These are phyloP conservation scores for Stegodyphus dumicola DNA, from an alignment of 1,140 invertebrate genomes.

Conservation along the genomic window DNA sequence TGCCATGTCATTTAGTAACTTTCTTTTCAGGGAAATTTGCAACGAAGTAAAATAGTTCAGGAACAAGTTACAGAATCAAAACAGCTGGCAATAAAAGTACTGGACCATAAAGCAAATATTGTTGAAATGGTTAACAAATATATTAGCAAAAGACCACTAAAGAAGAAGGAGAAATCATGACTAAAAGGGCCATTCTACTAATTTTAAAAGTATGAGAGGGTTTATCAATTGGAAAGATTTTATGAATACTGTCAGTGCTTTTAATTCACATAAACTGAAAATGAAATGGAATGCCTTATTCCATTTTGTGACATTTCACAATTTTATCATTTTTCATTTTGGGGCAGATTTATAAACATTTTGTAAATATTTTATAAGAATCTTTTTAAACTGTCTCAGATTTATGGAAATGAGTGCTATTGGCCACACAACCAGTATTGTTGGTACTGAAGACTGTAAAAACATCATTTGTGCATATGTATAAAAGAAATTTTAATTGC, in stretches of 20 bases:
- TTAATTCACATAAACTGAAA: neutral
- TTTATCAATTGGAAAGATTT: neutral
- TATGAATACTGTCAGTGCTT: neutral
- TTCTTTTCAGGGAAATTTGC: conserved; percentile 85
- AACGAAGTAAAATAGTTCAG: conserved; percentile 90
- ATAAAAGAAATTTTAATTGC: neutral
- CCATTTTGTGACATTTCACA: conserved; percentile 41
- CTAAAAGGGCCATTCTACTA: neutral
- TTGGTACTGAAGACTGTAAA: neutral
- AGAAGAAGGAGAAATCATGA: conserved; percentile 76
- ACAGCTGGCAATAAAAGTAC: conserved; percentile 86
- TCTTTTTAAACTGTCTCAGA: conserved; percentile 28
- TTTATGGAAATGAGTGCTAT: neutral
- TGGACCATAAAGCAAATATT: conserved; percentile 89
- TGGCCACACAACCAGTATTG: too few relatives aligned
- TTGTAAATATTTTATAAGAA: conserved; percentile 47
- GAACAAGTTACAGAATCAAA: conserved; percentile 91
- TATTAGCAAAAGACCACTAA: conserved; percentile 88
- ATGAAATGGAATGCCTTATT: conserved; percentile 27
- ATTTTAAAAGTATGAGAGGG: neutral
- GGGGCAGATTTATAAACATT: conserved; percentile 9
- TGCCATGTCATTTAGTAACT: neutral
- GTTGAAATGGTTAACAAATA: conserved; percentile 89
- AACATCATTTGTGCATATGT: neutral
- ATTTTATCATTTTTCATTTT: conserved; percentile 29